A percentile compares a stretch with the other conserved stretches of the same genome.
phyloP scores from a whole-genome alignment of 2,113 vertebrate species.

The Festucalex cinctus region DNA sequence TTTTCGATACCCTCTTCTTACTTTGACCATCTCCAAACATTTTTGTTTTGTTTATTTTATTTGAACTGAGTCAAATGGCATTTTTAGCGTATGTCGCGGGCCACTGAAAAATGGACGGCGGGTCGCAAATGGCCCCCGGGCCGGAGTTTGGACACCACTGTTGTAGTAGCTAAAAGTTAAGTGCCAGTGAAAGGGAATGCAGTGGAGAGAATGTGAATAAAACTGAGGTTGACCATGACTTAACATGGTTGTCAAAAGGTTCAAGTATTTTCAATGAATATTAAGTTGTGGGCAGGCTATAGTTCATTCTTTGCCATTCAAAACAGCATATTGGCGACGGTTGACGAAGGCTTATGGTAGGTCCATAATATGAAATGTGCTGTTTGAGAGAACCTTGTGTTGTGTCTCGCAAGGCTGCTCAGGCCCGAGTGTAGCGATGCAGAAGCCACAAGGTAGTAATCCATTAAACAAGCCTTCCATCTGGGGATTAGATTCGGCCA shows the following conservation, averaged over 20 bases:
- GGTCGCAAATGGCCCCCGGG: too few relatives aligned
- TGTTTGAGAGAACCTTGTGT: slow-evolving; percentile 23
- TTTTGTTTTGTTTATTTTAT: too few relatives aligned
- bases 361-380: slow-evolving; percentile 1
- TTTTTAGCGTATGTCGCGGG: too few relatives aligned
- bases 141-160: too few relatives aligned
- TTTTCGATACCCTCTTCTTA: too few relatives aligned
- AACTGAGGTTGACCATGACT: not conserved
- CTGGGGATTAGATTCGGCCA: slow-evolving; percentile 69
- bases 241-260: not conserved
- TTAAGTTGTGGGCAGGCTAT: slow-evolving; percentile 14
- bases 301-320: too few relatives aligned
- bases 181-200: too few relatives aligned
- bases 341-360: not conserved
- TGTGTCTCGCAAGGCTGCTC: slow-evolving; percentile 4
- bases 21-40: too few relatives aligned
- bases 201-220: not conserved
- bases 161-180: too few relatives aligned
- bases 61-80: too few relatives aligned
- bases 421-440: slow-evolving; percentile 27
- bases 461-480: slow-evolving; percentile 71
- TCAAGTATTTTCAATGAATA: slow-evolving; percentile 16
- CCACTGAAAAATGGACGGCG: too few relatives aligned
- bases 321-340: not conserved
- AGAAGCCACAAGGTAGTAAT: slow-evolving; percentile 55